These are phyloP conservation scores for Nanorana parkeri DNA, from an alignment of 2,113 vertebrate genomes.

Conservation along the genomic window DNA sequence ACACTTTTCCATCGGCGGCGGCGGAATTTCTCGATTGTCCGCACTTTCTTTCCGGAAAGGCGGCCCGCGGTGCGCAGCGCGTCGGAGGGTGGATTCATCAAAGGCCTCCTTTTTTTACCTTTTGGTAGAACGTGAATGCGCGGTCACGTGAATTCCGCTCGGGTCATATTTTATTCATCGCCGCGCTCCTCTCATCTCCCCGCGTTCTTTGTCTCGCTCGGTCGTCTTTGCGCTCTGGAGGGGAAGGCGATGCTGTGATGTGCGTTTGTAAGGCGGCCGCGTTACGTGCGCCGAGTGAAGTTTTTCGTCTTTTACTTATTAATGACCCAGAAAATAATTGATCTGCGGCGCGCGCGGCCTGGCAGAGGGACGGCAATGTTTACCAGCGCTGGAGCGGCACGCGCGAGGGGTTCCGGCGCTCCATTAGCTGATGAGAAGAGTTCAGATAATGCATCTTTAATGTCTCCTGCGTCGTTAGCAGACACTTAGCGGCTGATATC, in stretches of 20 bases:
- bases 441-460: too few relatives aligned
- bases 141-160: conserved; percentile 7
- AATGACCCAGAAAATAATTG: not conserved
- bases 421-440: too few relatives aligned
- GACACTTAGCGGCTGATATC: too few relatives aligned
- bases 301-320: not conserved
- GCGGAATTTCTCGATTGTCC: not conserved
- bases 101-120: not conserved
- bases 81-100: conserved; percentile 12
- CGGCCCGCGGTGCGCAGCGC: not conserved
- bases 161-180: conserved; percentile 33
- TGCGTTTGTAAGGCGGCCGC: not conserved
- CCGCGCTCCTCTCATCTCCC: not conserved
- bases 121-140: conserved; percentile 12
- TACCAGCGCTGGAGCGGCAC: too few relatives aligned
- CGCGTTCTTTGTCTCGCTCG: not conserved
- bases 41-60: not conserved
- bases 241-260: not conserved
- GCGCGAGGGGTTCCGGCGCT: too few relatives aligned
- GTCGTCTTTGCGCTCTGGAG: conserved; percentile 6
- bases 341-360: too few relatives aligned
- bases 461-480: too few relatives aligned
- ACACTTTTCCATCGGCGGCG: not conserved
- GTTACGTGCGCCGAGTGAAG: not conserved
- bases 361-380: too few relatives aligned